phyloP scores from a whole-genome alignment of 2,888 invertebrate species.

The Tinea trinotella region DNA sequence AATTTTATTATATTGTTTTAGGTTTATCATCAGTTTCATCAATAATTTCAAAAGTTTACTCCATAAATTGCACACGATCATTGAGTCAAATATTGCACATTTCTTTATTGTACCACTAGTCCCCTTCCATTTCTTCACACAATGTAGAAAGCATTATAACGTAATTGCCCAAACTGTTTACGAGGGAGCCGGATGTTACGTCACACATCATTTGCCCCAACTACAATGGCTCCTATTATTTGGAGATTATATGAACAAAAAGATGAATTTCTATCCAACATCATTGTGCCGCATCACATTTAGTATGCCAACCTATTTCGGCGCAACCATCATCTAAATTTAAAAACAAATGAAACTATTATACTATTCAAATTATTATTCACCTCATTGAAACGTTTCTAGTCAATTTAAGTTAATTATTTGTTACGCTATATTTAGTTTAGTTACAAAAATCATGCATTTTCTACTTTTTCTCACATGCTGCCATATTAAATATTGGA shows the following conservation, averaged over 20 bases:
- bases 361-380: not conserved
- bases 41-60: slow-evolving; percentile 45
- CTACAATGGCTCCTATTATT: slow-evolving; percentile 51
- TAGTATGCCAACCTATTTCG: slow-evolving; percentile 33
- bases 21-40: slow-evolving; percentile 61
- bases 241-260: slow-evolving; percentile 58
- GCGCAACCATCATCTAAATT: not conserved
- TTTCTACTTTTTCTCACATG: slow-evolving; percentile 60
- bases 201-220: not conserved
- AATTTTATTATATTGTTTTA: slow-evolving; percentile 55
- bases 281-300: slow-evolving; percentile 60
- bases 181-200: not conserved
- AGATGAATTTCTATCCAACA: slow-evolving; percentile 60
- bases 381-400: slow-evolving; percentile 11
- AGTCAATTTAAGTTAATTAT: slow-evolving; percentile 10
- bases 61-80: slow-evolving; percentile 25
- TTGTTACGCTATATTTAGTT: not conserved
- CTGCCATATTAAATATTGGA: slow-evolving; percentile 46
- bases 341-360: no score
- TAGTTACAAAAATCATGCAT: slow-evolving; percentile 8
- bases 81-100: slow-evolving; percentile 45
- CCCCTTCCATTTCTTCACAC: slow-evolving; percentile 38
- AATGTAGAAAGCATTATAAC: slow-evolving; percentile 39
- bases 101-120: slow-evolving; percentile 41
- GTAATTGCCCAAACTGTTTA: slow-evolving; percentile 31